Evolutionary conservation across 2,113 vertebrate genomes (phyloP).

Genomic region (Rhegmatorhina hoffmannsi): DNA sequence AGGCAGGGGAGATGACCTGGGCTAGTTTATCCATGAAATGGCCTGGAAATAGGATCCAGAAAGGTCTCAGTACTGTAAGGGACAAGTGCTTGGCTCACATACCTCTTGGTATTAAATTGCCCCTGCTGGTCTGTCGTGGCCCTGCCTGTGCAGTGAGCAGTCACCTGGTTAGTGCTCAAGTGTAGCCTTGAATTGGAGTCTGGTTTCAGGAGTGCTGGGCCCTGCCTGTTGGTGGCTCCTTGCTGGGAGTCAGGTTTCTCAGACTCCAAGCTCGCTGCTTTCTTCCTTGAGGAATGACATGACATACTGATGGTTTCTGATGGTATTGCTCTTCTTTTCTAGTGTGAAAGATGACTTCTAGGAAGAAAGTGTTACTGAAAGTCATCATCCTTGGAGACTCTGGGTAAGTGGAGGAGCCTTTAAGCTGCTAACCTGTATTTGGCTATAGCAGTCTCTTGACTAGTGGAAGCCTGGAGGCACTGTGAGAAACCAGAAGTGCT

Average conservation of each 20-base stretch:
- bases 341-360: constrained; percentile 94
- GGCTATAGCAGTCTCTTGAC: not conserved
- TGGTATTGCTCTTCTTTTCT: constrained; percentile 16
- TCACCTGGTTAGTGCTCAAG: not conserved
- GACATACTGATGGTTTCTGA: not conserved
- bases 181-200: not conserved
- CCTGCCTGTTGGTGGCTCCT: not conserved
- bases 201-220: not conserved
- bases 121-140: not conserved
- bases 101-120: not conserved
- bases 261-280: not conserved
- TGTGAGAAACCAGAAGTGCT: not conserved
- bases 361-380: constrained; percentile 98
- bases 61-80: not conserved
- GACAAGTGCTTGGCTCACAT: not conserved
- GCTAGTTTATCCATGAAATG: not conserved
- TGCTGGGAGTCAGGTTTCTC: not conserved
- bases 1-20: not conserved
- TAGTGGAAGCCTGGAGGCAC: not conserved
- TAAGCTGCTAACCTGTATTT: not conserved
- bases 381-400: constrained; percentile 98
- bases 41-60: not conserved
- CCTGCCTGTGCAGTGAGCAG: not conserved
- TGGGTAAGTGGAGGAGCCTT: constrained; percentile 83
- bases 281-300: not conserved